Conservation (phyloP, 2,888 invertebrate genomes). For the Gortyna flavago region DNA sequence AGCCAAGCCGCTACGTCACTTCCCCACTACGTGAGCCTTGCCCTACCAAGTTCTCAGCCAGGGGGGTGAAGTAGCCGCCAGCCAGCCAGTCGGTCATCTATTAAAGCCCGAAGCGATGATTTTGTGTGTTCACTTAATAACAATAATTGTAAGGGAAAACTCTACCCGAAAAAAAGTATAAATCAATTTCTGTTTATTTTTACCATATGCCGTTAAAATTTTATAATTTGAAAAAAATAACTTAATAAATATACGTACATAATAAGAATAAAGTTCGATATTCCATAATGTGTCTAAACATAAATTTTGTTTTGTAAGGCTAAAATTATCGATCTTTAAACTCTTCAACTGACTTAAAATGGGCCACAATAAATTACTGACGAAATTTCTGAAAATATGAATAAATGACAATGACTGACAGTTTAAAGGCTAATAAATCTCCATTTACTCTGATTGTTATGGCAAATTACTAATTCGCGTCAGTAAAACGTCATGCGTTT, state of each 20-base stretch:
- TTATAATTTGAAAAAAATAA: too few species aligned
- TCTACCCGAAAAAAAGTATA: too few species aligned
- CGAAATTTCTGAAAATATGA: background rate
- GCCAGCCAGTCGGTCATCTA: too few species aligned
- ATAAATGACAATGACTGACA: background rate
- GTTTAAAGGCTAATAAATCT: background rate
- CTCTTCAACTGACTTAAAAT: background rate
- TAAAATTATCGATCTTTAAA: background rate
- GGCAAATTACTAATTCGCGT: constrained; percentile 11
- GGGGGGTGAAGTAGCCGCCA: too few species aligned
- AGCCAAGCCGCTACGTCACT: too few species aligned
- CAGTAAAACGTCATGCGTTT: constrained; percentile 10
- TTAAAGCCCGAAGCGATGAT: too few species aligned
- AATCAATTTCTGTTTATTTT: too few species aligned
- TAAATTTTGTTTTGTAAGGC: background rate
- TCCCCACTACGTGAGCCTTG: too few species aligned
- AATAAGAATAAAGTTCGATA: background rate
- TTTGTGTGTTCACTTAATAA: too few species aligned
- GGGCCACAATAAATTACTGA: background rate
- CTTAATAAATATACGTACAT: background rate
- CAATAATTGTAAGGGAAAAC: too few species aligned
- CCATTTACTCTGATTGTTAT: background rate
- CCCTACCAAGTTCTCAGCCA: too few species aligned
- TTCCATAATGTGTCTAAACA: background rate
- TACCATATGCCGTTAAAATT: too few species aligned